phyloP scores from a whole-genome alignment of 2,113 vertebrate species.

The Diphyllodes magnificus region DNA sequence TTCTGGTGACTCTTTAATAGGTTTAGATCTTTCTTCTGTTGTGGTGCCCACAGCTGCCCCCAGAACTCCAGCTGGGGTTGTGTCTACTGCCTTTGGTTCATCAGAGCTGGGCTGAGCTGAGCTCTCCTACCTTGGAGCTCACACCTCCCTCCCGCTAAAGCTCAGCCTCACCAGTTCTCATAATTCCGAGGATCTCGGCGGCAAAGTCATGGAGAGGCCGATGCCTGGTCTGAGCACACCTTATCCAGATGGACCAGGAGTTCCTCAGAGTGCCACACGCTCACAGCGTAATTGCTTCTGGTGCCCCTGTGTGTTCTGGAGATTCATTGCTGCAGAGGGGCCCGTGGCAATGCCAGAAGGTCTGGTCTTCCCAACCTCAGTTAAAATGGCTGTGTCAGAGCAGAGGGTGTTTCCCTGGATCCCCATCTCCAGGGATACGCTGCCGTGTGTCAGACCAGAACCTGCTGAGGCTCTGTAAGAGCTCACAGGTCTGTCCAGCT shows the following conservation, averaged over 20 bases:
- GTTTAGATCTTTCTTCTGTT: neutral
- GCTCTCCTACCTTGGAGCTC: neutral
- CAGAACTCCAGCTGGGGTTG: neutral
- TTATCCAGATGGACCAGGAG: neutral
- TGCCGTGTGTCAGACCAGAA: neutral
- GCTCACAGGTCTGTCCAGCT: neutral
- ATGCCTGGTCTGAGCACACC: neutral
- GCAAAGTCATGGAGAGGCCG: neutral
- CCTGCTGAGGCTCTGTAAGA: neutral
- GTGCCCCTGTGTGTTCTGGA: neutral
- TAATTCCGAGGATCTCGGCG: neutral
- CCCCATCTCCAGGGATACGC: rapidly evolving
- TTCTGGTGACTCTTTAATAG: neutral
- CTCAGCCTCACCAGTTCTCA: neutral
- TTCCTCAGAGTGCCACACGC: neutral
- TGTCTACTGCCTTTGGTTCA: neutral
- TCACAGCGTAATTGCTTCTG: neutral
- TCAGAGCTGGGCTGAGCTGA: neutral
- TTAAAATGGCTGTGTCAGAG: neutral
- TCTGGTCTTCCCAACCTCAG: neutral
- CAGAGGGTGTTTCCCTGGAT: neutral
- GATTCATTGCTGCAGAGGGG: neutral
- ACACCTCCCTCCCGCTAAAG: neutral
- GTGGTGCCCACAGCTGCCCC: neutral
- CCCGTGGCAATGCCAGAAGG: neutral